Evolutionary conservation across 1,140 invertebrate species (phyloP), one percentile per base, ranked within the genome.

Genomic region (Sitophilus oryzae): DNA sequence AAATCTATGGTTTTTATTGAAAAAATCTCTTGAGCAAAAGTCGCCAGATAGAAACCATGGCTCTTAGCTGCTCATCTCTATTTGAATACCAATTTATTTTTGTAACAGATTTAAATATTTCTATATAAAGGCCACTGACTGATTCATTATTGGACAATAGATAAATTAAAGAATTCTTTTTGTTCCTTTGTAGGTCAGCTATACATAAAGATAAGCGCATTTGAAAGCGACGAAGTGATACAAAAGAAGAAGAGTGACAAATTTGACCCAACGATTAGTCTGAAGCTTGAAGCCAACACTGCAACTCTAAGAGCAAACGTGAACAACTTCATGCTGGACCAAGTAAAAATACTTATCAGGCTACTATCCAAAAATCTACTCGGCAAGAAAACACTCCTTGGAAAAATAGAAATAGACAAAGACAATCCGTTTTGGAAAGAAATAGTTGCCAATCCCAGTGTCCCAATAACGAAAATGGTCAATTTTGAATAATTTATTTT

Each of bases 171-270:
- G n/a, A 44, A 40, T 3, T 41, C 14, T 46, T 46, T 4, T 36
- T n/a, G n/a, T 41, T 35, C 51, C 56, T 56, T 66, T 38, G 46
- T 69, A 79, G 78, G 76, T 11, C 81, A 82, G 34, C 73, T 87
- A 58, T 88, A 88, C 64, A 75, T 88, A 42, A 88, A 87, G 72
- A 85, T 86, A 45, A 82, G 82, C 0, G 79, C 86, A 41, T 79
- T 83, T 34, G 83, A 87, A 61, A 77, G 77, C 35, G 80, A 80
- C 41, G 81, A 81, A 58, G 76, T 84, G 1, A 80, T 85, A 37
- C 80, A 83, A 36, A 85, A 85, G 55, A 87, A 85, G 83, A 87
- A 87, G 65, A 86, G 84, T 51, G 79, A 84, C 51, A 75, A 78
- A 38, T 87, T 88, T 67, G 71, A 77, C 14, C 84, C 85, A 3